Base-by-base conservation (phyloP, 2,888 invertebrate species). In the Eutolmus rufibarbis region DNA sequence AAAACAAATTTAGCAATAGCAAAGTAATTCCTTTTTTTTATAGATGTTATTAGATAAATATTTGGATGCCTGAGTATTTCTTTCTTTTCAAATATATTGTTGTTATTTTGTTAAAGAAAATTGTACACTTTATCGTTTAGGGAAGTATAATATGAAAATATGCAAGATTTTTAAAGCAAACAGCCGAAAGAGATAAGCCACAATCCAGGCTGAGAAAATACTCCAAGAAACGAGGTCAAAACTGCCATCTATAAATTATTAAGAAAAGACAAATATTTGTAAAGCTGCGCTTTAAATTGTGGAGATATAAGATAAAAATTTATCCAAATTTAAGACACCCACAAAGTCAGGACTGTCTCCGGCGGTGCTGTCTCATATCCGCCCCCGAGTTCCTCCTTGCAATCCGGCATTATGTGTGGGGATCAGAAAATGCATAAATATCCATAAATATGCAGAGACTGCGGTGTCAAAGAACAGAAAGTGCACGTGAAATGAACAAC, bases 401-500 rank as follows among this genome's bases (percentile, higher is more conserved):
- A 76, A 34, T 31, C n/a, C 79, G 40, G 31, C 3, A 79, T 16
- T 51, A 79, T 79, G 28, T 79, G 79, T 28, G 51, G 51, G 79
- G 31, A 79, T 79, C 46, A 51, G 28, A 79, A 82, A 82, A 82
- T 82, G 31, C 82, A 66, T 82, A 82, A 82, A 57, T 82, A 82
- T 51, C 66, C 37, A 37, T 37, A 82, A 82, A 82, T 82, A 82
- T 82, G 82, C 82, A 82, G 57, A 66, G 37, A 46, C 51, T 40
- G 57, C 37, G 37, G 82, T 82, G 82, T 82, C 82, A 82, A 82
- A 82, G 82, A 57, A 82, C 57, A 82, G 82, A 82, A 82, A 82
- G 82, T 82, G 82, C 82, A 82, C 82, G 82, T 82, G 37, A 66
- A 82, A 82, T 82, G 82, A 56, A 82, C 82, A 82, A 82, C 82